A percentile compares a stretch with the other conserved stretches of the same genome.
Conservation (phyloP, 1,140 invertebrate species). For the Drosophila bifasciata region DNA sequence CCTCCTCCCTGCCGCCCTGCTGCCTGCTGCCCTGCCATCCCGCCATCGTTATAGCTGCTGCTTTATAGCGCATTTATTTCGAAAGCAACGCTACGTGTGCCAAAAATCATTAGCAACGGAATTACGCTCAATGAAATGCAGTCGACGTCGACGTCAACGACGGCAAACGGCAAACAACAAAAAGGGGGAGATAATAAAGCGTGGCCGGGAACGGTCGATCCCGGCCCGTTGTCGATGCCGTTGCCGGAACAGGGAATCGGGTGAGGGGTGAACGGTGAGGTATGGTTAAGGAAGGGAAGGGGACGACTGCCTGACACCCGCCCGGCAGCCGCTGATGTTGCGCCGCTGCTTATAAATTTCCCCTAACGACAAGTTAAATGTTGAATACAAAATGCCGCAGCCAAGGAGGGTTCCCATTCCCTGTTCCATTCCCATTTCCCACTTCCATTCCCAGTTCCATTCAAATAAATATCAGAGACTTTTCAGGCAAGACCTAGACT, state of each 20-base stretch:
- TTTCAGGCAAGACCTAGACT: constrained; percentile 20
- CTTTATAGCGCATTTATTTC: constrained; percentile 81
- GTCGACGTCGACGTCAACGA: constrained; percentile 53
- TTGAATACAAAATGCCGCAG: constrained; percentile 34
- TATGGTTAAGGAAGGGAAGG: constrained; percentile 6
- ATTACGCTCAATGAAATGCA: constrained; percentile 83
- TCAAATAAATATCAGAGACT: constrained; percentile 9
- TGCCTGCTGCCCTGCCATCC: constrained; percentile 25
- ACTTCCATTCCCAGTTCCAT: constrained; percentile 38
- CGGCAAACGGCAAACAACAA: constrained; percentile 47
- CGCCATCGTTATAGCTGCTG: constrained; percentile 54
- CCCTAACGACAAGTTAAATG: constrained; percentile 81
- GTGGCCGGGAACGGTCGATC: no score
- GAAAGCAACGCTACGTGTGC: constrained; percentile 81
- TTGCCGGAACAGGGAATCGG: constrained; percentile 24
- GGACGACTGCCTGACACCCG: constrained; percentile 52
- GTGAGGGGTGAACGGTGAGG: background rate
- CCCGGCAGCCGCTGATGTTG: constrained; percentile 39
- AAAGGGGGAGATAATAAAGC: constrained; percentile 75
- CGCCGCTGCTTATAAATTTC: constrained; percentile 73
- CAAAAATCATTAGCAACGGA: constrained; percentile 83
- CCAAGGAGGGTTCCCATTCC: constrained; percentile 45
- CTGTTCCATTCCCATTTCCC: constrained; percentile 15
- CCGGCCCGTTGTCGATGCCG: no score
- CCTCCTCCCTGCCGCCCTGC: background rate